A percentile compares a stretch with the other conserved stretches of the same genome.
These are phyloP conservation scores for Frankliniella fusca DNA, from an alignment of 2,888 invertebrate genomes.

Conservation along the genomic window DNA sequence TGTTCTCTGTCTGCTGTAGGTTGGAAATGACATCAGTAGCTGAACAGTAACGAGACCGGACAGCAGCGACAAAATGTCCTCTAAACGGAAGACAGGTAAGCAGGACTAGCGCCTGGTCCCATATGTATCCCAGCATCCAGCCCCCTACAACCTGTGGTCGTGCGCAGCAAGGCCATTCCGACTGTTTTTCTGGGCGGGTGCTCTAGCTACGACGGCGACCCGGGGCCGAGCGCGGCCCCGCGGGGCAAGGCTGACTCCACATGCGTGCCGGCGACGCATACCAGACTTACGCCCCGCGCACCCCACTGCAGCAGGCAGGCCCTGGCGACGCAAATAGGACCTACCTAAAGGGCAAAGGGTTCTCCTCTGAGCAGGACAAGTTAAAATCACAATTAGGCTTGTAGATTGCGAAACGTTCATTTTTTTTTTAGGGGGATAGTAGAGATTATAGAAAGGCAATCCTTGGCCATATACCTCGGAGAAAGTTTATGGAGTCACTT, in stretches of 20 bases:
- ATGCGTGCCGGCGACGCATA: neutral
- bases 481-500: neutral
- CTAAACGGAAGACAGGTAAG: conserved; percentile 15
- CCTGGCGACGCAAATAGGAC: neutral
- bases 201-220: neutral
- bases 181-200: neutral
- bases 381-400: neutral
- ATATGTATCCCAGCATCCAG: no score
- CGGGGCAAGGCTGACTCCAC: neutral
- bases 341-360: neutral
- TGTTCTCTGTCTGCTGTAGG: no score
- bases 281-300: neutral
- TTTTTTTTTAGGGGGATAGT: neutral
- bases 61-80: conserved; percentile 1
- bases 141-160: no score
- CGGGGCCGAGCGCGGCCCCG: neutral
- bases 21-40: no score
- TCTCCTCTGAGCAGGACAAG: neutral
- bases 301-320: neutral
- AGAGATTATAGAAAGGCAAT: neutral
- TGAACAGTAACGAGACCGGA: no score
- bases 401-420: neutral
- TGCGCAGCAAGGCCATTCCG: neutral
- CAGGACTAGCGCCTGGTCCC: neutral
- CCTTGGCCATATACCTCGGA: neutral